Base-by-base conservation (phyloP, 1,140 invertebrate genomes). In the Ooceraea biroi region DNA sequence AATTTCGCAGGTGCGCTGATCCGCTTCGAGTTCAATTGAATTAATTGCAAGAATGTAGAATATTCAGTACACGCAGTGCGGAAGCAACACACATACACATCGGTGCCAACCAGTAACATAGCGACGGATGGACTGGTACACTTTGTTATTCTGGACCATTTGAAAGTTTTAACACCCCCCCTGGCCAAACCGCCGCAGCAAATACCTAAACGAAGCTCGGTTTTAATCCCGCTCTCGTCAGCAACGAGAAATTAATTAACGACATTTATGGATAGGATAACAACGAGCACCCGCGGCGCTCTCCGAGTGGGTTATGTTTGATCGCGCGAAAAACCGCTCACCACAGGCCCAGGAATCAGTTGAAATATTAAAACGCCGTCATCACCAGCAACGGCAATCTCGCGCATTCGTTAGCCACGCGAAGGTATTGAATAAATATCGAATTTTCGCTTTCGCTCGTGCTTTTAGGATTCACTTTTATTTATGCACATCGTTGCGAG, bases 91-190 rank as follows among this genome's bases (percentile, higher is more conserved):
- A 25, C 17, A 36, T 11, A 12, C 22, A 19, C 46, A 46, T 0
- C 25, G n/a, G 0, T 4, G 22, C 12, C 10, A 22, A 78, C 36
- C 17, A 22, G 30, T 14, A 44, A 44, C 63, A 55, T 12, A 41
- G 30, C 36, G 22, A 14, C 76, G 69, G 57, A 65, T 46, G 30
- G 76, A 78, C n/a, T 36, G 41, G 69, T 7, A 22, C 41, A 30
- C 76, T 57, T 80, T 46, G 76, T 71, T 22, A 71, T 69, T 30
- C 12, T 25, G 52, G 76, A 57, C n/a, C 22, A 8, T 58, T 61
- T 83, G 61, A 77, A 88, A 83, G 48, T 85, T 85, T 83, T 52
- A 82, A 63, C 63, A 68, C 36, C 30, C 25, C 30, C 19, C 48
- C n/a, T n/a, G 27, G 36, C 27, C 41, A n/a, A 25, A 60, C n/a